These are phyloP conservation scores for Dicyrtoma fusca DNA, from an alignment of 2,888 invertebrate genomes.

Conservation along the genomic window DNA sequence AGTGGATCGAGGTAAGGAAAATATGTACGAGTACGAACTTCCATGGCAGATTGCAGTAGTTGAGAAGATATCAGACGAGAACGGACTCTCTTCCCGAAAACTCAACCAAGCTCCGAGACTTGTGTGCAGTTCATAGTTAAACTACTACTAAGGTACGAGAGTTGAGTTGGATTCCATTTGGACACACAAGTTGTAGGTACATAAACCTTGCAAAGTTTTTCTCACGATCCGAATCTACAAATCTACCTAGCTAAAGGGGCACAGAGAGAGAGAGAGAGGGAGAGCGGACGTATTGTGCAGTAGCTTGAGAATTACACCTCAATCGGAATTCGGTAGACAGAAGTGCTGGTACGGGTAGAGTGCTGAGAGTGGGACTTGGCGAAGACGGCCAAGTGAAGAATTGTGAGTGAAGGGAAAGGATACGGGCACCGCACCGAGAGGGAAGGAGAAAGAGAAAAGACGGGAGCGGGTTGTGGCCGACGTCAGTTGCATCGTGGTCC, in stretches of 20 bases:
- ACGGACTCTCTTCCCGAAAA: too few relatives aligned
- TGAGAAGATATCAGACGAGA: conserved; percentile 14
- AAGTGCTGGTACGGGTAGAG: neutral
- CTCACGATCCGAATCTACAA: too few relatives aligned
- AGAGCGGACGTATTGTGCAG: too few relatives aligned
- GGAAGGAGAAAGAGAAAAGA: conserved; percentile 38
- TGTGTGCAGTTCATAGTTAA: too few relatives aligned
- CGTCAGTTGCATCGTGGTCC: conserved; percentile 39
- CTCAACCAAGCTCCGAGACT: too few relatives aligned
- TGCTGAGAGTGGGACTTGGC: neutral
- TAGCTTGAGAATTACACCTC: too few relatives aligned
- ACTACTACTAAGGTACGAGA: too few relatives aligned
- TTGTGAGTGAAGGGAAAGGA: conserved; percentile 31
- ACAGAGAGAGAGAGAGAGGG: neutral
- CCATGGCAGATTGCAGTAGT: neutral
- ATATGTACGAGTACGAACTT: neutral
- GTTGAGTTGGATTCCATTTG: too few relatives aligned
- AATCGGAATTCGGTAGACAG: neutral
- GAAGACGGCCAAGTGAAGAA: neutral
- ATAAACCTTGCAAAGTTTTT: too few relatives aligned
- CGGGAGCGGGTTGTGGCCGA: conserved; percentile 45
- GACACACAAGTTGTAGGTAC: too few relatives aligned
- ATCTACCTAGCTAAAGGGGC: too few relatives aligned
- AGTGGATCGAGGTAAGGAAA: neutral
- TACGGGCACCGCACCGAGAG: conserved; percentile 38